phyloP scores from a whole-genome alignment of 1,140 invertebrate genomes.

The Lordiphosa collinella region DNA sequence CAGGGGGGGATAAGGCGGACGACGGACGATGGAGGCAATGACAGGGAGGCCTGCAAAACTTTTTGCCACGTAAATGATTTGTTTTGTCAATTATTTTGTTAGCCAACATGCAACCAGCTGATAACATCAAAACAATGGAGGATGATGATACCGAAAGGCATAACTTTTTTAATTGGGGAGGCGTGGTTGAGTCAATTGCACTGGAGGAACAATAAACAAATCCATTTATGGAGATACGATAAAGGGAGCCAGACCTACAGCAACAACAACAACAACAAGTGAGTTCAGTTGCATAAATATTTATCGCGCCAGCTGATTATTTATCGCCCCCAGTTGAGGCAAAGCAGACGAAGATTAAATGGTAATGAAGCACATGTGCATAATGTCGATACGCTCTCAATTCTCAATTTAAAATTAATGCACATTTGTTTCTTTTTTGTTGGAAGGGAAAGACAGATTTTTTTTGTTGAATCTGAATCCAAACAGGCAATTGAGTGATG shows the following conservation, averaged over 20 bases:
- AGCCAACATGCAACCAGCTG: slow-evolving; percentile 69
- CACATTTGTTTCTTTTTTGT: slow-evolving; percentile 51
- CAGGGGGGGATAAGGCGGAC: slow-evolving; percentile 1
- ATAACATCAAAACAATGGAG: slow-evolving; percentile 76
- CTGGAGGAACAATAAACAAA: slow-evolving; percentile 49
- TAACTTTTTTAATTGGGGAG: slow-evolving; percentile 54
- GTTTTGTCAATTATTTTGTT: slow-evolving; percentile 79
- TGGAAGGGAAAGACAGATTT: slow-evolving; percentile 12
- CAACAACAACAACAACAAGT: slow-evolving; percentile 18
- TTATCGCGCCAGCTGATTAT: slow-evolving; percentile 66
- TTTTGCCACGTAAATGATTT: slow-evolving; percentile 77
- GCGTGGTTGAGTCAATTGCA: slow-evolving; percentile 52
- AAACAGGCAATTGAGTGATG: slow-evolving; percentile 67
- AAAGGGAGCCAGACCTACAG: slow-evolving; percentile 5
- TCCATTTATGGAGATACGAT: slow-evolving; percentile 9
- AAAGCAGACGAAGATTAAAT: slow-evolving; percentile 20
- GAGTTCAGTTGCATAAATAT: slow-evolving; percentile 71
- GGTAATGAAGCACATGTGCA: slow-evolving; percentile 58
- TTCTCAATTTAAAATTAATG: slow-evolving; percentile 55
- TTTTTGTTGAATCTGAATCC: slow-evolving; percentile 26
- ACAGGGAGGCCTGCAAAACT: slow-evolving; percentile 35
- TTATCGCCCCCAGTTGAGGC: slow-evolving; percentile 47
- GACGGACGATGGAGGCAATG: slow-evolving; percentile 8
- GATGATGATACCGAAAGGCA: neutral
- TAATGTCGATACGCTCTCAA: slow-evolving; percentile 23